Percentiles rank a stretch among this genome's conserved stretches.
Evolutionary conservation across 1,140 invertebrate genomes (phyloP).

Genomic region (Musca vetustissima): DNA sequence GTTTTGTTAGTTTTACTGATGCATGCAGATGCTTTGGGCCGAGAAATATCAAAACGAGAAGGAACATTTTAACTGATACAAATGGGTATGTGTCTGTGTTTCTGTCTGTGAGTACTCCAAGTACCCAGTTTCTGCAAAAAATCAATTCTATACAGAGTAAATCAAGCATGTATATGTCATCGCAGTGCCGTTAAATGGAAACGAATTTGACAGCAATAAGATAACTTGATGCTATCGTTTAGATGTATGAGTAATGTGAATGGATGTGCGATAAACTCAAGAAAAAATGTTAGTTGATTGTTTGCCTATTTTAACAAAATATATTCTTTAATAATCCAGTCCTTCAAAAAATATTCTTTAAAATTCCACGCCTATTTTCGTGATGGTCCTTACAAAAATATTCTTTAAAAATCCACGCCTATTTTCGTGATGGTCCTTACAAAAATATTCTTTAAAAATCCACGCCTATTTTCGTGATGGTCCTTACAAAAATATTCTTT

Average conservation of each 20-base stretch:
- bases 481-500: too few relatives aligned
- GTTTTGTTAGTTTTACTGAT: constrained; percentile 29
- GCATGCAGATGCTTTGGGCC: constrained; percentile 18
- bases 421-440: too few relatives aligned
- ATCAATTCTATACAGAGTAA: constrained; percentile 10
- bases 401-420: too few relatives aligned
- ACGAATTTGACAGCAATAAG: constrained; percentile 36
- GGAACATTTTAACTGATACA: background rate
- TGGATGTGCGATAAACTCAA: background rate
- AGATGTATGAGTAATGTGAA: background rate
- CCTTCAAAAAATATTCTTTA: too few relatives aligned
- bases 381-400: too few relatives aligned
- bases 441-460: too few relatives aligned
- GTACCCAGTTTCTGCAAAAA: background rate
- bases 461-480: too few relatives aligned
- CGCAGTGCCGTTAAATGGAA: constrained; percentile 36
- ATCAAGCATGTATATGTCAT: constrained; percentile 25
- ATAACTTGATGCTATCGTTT: too few relatives aligned
- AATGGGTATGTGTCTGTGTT: background rate
- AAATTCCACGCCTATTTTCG: too few relatives aligned
- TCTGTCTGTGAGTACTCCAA: background rate
- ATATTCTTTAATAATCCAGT: too few relatives aligned
- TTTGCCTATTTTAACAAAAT: too few relatives aligned
- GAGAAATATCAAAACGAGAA: background rate
- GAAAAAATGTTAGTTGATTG: background rate